phyloP scores from a whole-genome alignment of 1,140 invertebrate genomes.

The Formica exsecta region DNA sequence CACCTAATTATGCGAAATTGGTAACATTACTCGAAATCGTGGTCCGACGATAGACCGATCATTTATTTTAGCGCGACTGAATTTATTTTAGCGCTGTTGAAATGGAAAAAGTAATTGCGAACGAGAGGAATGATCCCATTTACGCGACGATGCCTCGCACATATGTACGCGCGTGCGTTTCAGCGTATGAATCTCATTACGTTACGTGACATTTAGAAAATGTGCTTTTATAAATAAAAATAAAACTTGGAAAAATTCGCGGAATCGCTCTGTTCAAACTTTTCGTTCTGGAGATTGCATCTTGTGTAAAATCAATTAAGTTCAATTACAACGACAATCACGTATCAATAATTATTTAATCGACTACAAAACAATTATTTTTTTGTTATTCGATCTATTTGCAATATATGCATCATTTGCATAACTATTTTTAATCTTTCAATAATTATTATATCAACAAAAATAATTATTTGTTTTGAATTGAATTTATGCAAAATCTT shows the following conservation, averaged over 20 bases:
- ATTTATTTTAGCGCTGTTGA: slow-evolving; percentile 30
- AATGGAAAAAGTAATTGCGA: slow-evolving; percentile 65
- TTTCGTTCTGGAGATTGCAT: no score
- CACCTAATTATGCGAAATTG: slow-evolving; percentile 11
- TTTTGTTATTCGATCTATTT: not conserved
- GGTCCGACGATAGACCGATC: slow-evolving; percentile 22
- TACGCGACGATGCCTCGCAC: not conserved
- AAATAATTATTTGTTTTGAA: no score
- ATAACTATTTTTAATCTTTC: slow-evolving; percentile 22
- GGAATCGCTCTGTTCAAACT: no score
- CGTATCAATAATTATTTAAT: not conserved
- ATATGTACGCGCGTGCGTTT: not conserved
- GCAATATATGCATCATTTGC: not conserved
- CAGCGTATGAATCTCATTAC: no score
- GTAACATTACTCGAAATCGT: slow-evolving; percentile 44
- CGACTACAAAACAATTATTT: not conserved
- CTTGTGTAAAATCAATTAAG: no score
- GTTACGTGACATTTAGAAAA: slow-evolving; percentile 4
- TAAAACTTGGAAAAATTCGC: not conserved
- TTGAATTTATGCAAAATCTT: no score
- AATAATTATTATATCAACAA: no score
- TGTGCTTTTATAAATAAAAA: slow-evolving; percentile 7
- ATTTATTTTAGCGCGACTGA: slow-evolving; percentile 40
- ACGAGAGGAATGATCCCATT: slow-evolving; percentile 1
- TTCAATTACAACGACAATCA: no score